These are phyloP conservation scores for Philopotamus ludificatus DNA, from an alignment of 1,140 invertebrate genomes.

Conservation along the genomic window DNA sequence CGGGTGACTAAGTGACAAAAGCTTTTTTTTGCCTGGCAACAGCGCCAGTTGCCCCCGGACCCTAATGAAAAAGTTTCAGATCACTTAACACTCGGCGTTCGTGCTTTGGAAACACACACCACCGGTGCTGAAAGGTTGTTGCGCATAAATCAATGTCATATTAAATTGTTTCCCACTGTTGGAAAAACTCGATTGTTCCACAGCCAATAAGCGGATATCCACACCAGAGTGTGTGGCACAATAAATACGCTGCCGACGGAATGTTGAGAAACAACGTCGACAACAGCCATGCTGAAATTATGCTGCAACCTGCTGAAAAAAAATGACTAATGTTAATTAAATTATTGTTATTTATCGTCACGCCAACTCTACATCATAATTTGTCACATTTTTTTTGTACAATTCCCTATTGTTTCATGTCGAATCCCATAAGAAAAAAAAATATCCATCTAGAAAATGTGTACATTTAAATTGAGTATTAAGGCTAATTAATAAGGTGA, in stretches of 20 bases:
- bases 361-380: background rate
- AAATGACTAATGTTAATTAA: no score
- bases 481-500: no score
- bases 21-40: background rate
- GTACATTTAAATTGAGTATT: no score
- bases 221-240: no score
- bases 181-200: constrained; percentile 17
- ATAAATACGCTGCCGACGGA: no score
- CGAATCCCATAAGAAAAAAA: background rate
- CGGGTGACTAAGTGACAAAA: constrained; percentile 13
- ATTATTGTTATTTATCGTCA: no score
- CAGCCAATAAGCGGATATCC: no score
- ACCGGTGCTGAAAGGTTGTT: constrained; percentile 21
- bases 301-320: no score
- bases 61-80: constrained; percentile 26
- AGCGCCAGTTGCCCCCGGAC: background rate
- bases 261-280: no score
- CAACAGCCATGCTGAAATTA: no score
- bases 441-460: background rate
- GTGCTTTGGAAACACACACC: background rate
- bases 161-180: constrained; percentile 15
- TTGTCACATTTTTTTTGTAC: background rate
- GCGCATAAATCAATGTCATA: constrained; percentile 26
- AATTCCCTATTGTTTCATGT: background rate
- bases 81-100: constrained; percentile 5